Percentiles rank a stretch among this genome's conserved stretches.
These are phyloP conservation scores for Sphaerodactylus townsendi DNA, from an alignment of 2,113 vertebrate species.

Conservation along the genomic window DNA sequence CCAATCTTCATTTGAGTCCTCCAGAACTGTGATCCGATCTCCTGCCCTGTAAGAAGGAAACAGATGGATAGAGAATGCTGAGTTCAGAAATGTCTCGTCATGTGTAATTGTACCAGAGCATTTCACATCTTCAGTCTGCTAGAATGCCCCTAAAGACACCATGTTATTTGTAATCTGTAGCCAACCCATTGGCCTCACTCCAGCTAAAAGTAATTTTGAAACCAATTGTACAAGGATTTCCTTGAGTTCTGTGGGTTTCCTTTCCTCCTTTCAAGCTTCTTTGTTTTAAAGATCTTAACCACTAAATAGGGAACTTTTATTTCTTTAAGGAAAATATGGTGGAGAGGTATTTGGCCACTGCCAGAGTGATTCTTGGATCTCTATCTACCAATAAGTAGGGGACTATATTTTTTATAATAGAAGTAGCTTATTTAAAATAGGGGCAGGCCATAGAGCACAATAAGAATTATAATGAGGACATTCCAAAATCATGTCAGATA, in stretches of 20 bases:
- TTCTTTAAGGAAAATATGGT: too few relatives aligned
- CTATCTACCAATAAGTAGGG: too few relatives aligned
- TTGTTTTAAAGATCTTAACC: too few relatives aligned
- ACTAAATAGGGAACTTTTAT: too few relatives aligned
- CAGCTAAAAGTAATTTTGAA: background rate
- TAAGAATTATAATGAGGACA: too few relatives aligned
- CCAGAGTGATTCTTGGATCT: too few relatives aligned
- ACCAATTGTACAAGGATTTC: background rate
- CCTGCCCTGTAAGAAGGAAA: slow-evolving; percentile 82
- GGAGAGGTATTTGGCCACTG: too few relatives aligned
- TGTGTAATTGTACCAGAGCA: background rate
- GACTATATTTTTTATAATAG: too few relatives aligned
- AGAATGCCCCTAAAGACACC: background rate
- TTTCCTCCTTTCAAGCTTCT: too few relatives aligned
- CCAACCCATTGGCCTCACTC: background rate
- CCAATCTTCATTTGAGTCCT: slow-evolving; percentile 96
- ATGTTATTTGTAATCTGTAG: background rate
- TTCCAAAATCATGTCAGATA: too few relatives aligned
- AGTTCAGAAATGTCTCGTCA: background rate
- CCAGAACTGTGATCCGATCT: slow-evolving; percentile 89
- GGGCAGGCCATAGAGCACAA: too few relatives aligned
- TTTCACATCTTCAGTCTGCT: background rate
- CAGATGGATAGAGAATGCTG: background rate
- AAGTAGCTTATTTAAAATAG: too few relatives aligned
- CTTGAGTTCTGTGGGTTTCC: background rate